Evolutionary conservation across 2,888 invertebrate genomes (phyloP), one percentile per base, ranked within the genome.

Genomic region (Caenorhabditis japonica): DNA sequence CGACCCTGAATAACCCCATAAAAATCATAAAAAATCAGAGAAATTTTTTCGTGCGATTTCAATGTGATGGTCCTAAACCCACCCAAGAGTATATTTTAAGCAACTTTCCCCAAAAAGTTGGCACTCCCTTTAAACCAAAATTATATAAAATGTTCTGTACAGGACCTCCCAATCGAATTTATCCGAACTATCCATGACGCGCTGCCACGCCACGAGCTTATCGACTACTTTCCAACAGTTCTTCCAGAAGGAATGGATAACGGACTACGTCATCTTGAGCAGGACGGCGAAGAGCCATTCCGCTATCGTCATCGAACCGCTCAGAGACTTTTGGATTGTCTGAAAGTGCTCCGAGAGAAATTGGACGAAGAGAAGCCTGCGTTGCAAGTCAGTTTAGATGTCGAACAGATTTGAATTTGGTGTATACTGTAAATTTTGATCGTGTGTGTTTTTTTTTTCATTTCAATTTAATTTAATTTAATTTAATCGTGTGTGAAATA

Each of bases 281-380:
- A 80, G 44, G 82, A 82, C 52, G 82, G 80, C 33, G 82, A 82
- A 43, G 75, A 64, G 7, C 79, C 82, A 7, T 82, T 80, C 74
- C 62, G 82, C 17, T 76, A 76, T 51, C 59, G 72, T 15, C 75
- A 82, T 58, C 60, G 55, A 21, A 34, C 70, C 5, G 73, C 79
- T 0, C 36, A 71, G 12, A 33, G 33, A n/a, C 21, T 71, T 1
- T 53, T 71, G 13, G 62, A 52, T 1, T 39, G 62, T 17, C 27
- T 71, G 23, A 58, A 59, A 52, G 10, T 17, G 8, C 60, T 71
- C 2, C 53, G 71, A 5, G 44, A 44, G 21, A 8, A 49, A 21
- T 3, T 25, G 2, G 64, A 64, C 34, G 38, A 46, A 13, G 53
- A 52, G 17, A 25, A 21, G 21, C 12, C 21, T n/a, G 34, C 7